Base-by-base conservation (phyloP, 2,113 vertebrate species). In the Pteruthius melanotis region DNA sequence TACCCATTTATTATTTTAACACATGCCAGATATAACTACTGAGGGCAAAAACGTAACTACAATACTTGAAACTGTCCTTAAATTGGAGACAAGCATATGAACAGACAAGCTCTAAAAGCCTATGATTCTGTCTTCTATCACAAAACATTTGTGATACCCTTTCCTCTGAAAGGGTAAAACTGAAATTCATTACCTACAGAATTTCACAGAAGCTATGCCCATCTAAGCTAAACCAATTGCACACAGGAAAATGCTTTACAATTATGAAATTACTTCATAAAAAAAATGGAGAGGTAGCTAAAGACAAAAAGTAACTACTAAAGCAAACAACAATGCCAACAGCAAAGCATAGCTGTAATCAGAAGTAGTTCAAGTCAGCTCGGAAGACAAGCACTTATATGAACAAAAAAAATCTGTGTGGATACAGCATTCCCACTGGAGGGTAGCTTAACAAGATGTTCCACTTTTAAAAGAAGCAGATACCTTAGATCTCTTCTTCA, bases 1-100 rank as follows among this genome's bases (percentile, higher is more conserved):
- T 89, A 83, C 71, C 88, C 83, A 94, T 61, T 89, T 97, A 81
- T 54, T 35, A 90, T 93, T 93, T 89, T 81, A 93, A 93, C 24
- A 70, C 54, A 66, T 35, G 26, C 40, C 71, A 96, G 37, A 90
- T 94, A 91, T 91, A 90, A 90, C 87, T 85, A 40, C 75, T 50
- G 71, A 71, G 31, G 19, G 11, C 3, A 87, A 86, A 82, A 85
- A 74, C 5, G 8, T 56, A 90, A 16, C 20, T 66, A 20, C 7
- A 83, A 47, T 64, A 63, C 31, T 74, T 89, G 39, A 74, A 80
- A 77, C 4, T 26, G 23, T 59, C 18, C 59, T 80, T 65, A 61
- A 71, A 45, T 5, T 53, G 26, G 19, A 90, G 53, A n/a, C 31
- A 64, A 87, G 17, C 5, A 28, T 13, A 74, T 15, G 27, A 87